phyloP scores from a whole-genome alignment of 2,888 invertebrate species.

The Sussaba pulchella region DNA sequence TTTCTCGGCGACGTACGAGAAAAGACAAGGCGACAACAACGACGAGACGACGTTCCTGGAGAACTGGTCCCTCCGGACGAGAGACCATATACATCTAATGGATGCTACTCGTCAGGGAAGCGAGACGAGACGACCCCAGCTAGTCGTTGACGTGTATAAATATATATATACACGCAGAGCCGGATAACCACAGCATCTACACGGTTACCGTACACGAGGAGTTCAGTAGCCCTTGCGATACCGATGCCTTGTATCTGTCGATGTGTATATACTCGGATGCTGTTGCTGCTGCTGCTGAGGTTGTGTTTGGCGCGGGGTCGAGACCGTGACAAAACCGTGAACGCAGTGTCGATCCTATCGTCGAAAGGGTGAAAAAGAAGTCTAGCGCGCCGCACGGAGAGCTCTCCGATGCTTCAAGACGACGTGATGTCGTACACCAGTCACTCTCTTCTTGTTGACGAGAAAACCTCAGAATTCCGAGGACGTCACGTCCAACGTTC shows the following conservation, averaged over 20 bases:
- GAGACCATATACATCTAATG: slow-evolving; percentile 63
- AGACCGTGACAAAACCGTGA: slow-evolving; percentile 73
- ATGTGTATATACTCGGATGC: slow-evolving; percentile 15
- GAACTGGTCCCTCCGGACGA: slow-evolving; percentile 72
- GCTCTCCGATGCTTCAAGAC: slow-evolving; percentile 47
- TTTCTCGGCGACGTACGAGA: slow-evolving; percentile 55
- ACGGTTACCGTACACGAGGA: slow-evolving; percentile 62
- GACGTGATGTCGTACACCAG: slow-evolving; percentile 39
- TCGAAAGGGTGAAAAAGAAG: slow-evolving; percentile 28
- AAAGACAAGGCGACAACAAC: slow-evolving; percentile 62
- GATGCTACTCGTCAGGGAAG: slow-evolving; percentile 60
- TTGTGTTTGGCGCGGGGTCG: slow-evolving; percentile 60
- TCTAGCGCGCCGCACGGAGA: slow-evolving; percentile 38
- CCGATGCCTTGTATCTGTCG: slow-evolving; percentile 11
- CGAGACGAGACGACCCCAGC: slow-evolving; percentile 60
- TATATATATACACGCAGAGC: slow-evolving; percentile 29
- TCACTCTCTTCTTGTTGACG: slow-evolving; percentile 38
- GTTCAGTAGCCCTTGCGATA: slow-evolving; percentile 67
- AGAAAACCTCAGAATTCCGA: slow-evolving; percentile 49
- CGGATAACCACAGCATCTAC: slow-evolving; percentile 62
- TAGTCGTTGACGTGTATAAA: slow-evolving; percentile 30
- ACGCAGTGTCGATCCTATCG: slow-evolving; percentile 67
- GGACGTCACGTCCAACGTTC: slow-evolving; percentile 23
- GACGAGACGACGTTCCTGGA: slow-evolving; percentile 66
- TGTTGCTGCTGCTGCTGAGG: slow-evolving; percentile 20